Base-by-base conservation (phyloP, 2,888 invertebrate genomes). In the Nomada ferruginata region DNA sequence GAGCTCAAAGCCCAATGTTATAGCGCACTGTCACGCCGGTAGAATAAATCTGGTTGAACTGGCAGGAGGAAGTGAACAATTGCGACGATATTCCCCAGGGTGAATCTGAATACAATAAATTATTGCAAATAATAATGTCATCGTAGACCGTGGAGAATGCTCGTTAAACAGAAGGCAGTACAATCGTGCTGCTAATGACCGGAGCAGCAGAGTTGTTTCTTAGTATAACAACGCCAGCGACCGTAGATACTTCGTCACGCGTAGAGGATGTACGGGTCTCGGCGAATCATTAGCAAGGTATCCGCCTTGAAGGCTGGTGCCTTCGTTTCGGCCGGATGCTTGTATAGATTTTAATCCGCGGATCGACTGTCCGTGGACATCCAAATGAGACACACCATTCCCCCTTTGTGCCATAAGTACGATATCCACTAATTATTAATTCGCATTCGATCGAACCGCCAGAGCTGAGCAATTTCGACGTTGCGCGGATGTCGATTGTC, bases 141-240 rank as follows among this genome's bases (percentile, higher is more conserved):
- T 81, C 69, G 74, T 29, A 60, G 11, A 20, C 52, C 66, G 73
- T 57, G 42, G 75, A 76, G 81, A 85, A 79, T 84, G 87, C 90
- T 91, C 90, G 91, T 91, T 91, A 91, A 90, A 91, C 90, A 80
- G 91, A 87, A 91, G 91, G 89, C 85, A 86, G 86, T 86, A 86
- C 85, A 85, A 83, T 86, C 86, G 76, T 75, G 79, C 83, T 84
- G 82, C 86, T 89, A 89, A 89, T 88, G 89, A 87, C 83, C 76
- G 74, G 81, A 77, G 85, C 83, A 61, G 59, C 55, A 63, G 75
- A 82, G 87, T 74, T 85, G 87, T 85, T 87, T 85, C 86, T 83
- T 75, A 79, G 86, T 84, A 84, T 82, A 87, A 87, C 84, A 84
- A 78, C 84, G 87, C 69, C 86, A 86, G 84, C 70, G 78, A 83